These are phyloP conservation scores for Peromyscus californicus DNA, from an alignment of 2,113 vertebrate genomes.

Conservation along the genomic window DNA sequence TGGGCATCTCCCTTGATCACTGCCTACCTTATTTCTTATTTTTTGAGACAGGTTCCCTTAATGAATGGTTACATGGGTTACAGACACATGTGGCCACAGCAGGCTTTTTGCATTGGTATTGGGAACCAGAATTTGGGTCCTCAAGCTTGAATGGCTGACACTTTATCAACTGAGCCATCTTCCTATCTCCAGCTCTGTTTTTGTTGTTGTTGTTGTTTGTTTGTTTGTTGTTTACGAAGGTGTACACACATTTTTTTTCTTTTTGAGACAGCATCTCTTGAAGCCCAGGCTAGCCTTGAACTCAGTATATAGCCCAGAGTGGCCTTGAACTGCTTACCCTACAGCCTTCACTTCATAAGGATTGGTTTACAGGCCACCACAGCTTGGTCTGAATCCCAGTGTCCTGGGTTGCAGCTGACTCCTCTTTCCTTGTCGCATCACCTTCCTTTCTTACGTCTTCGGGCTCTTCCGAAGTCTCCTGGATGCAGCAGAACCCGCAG, in stretches of 20 bases:
- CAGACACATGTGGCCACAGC: not conserved
- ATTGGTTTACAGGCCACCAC: not conserved
- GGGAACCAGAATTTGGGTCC: too few species aligned
- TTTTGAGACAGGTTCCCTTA: not conserved
- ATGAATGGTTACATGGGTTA: not conserved
- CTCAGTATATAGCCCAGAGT: not conserved
- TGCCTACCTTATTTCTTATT: not conserved
- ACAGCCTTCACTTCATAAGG: not conserved
- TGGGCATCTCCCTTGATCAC: not conserved
- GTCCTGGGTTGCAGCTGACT: not conserved
- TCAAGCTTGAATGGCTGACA: not conserved
- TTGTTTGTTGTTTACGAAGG: not conserved
- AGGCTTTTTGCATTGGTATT: not conserved
- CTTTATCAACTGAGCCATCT: not conserved
- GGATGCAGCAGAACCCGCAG: not conserved
- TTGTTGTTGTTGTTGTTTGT: too few species aligned
- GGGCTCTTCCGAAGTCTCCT: not conserved
- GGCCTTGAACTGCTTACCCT: not conserved
- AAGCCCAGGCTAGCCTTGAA: not conserved
- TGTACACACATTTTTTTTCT: not conserved
- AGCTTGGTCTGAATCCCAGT: not conserved
- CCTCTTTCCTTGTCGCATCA: too few species aligned
- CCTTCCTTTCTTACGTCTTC: not conserved
- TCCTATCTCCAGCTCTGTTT: not conserved
- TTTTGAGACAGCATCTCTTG: not conserved